A percentile compares a stretch with the other conserved stretches of the same genome.
phyloP scores from a whole-genome alignment of 2,113 vertebrate genomes.

The Oreochromis tanganicae region DNA sequence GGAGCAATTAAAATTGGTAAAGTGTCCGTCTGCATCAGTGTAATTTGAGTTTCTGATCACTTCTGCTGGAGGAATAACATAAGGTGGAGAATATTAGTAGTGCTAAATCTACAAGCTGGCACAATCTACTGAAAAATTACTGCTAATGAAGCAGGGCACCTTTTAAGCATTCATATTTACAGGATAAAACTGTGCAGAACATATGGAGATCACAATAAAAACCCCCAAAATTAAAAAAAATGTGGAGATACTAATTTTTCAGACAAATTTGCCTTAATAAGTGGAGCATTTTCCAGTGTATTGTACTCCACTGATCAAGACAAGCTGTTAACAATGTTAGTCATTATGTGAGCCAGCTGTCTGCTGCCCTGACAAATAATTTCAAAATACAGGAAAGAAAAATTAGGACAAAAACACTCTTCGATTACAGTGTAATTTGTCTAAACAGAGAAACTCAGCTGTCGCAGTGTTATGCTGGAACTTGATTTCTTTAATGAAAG shows the following conservation, averaged over 20 bases:
- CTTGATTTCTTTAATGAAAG: background rate
- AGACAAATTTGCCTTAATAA: background rate
- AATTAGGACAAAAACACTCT: background rate
- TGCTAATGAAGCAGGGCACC: background rate
- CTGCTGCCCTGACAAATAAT: background rate
- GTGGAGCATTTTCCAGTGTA: background rate
- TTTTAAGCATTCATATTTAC: background rate
- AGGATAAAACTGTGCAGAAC: background rate
- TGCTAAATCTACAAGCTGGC: background rate
- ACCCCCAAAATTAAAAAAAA: fast-evolving
- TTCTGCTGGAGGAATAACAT: background rate
- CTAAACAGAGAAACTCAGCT: background rate
- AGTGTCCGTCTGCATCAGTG: background rate
- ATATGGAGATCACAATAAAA: background rate
- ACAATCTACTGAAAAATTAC: background rate
- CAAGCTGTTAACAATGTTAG: slow-evolving; percentile 4
- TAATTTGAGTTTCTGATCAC: background rate
- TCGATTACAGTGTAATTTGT: background rate
- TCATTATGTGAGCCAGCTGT: background rate
- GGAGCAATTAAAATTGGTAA: background rate
- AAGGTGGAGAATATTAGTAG: background rate
- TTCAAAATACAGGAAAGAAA: background rate
- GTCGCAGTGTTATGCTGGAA: background rate
- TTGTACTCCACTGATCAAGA: background rate
- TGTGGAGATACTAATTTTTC: background rate